These are phyloP conservation scores for Dermatophagoides farinae DNA, from an alignment of 1,140 invertebrate genomes.

Conservation along the genomic window DNA sequence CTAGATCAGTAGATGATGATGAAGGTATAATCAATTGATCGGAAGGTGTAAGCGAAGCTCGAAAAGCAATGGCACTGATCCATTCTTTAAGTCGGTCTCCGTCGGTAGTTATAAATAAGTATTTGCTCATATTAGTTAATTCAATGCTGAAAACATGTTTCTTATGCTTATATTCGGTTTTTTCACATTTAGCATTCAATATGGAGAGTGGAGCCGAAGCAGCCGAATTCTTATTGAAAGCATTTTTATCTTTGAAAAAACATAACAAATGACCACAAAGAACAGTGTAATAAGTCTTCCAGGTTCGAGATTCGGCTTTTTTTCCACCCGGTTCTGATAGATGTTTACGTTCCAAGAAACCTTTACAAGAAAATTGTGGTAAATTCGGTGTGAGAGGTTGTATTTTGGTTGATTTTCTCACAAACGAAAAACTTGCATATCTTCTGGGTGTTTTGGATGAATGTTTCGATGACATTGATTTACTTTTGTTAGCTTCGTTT, in stretches of 20 bases:
- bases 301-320: conserved; percentile 75
- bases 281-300: conserved; percentile 86
- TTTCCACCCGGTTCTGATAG: conserved; percentile 78
- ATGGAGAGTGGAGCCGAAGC: conserved; percentile 75
- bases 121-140: conserved; percentile 86
- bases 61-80: conserved; percentile 81
- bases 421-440: background rate
- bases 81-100: conserved; percentile 66
- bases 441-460: background rate
- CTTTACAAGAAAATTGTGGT: conserved; percentile 65
- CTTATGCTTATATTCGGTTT: conserved; percentile 86
- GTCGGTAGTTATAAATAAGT: conserved; percentile 56
- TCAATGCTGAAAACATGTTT: conserved; percentile 87
- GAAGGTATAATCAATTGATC: conserved; percentile 39
- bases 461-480: background rate
- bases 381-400: background rate
- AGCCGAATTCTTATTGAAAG: conserved; percentile 61
- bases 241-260: conserved; percentile 89
- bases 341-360: conserved; percentile 79
- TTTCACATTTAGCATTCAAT: conserved; percentile 64
- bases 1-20: background rate
- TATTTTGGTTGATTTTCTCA: background rate
- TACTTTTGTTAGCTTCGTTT: background rate
- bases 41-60: conserved; percentile 69
- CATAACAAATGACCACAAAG: conserved; percentile 86